These are phyloP conservation scores for Scaptomyza cyrtandrae DNA, from an alignment of 2,888 invertebrate species.

Conservation along the genomic window DNA sequence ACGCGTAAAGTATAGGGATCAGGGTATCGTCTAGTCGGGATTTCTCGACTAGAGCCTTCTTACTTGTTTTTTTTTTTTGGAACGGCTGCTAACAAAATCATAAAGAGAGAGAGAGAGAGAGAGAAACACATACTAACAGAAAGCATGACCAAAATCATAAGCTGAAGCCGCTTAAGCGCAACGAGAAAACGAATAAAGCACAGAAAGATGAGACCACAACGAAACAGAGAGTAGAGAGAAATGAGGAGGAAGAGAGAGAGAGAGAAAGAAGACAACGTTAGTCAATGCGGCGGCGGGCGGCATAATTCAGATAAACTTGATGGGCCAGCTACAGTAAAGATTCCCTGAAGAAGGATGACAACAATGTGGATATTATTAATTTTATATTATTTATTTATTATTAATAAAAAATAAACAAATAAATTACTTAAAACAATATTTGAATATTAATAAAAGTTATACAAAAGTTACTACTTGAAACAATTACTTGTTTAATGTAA, in stretches of 20 bases:
- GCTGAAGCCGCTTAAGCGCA: constrained; percentile 39
- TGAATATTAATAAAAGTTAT: no score
- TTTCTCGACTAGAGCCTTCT: no score
- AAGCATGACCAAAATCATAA: constrained; percentile 58
- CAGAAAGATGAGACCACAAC: constrained; percentile 52
- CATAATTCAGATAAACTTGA: constrained; percentile 71
- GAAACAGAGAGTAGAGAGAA: constrained; percentile 16
- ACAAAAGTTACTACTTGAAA: no score
- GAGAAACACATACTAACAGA: constrained; percentile 8
- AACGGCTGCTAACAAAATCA: constrained; percentile 60
- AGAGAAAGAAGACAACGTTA: constrained; percentile 4
- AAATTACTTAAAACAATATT: no score
- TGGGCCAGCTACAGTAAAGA: constrained; percentile 43
- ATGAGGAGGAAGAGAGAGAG: neutral
- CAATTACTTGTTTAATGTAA: no score
- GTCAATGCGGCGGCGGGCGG: constrained; percentile 52
- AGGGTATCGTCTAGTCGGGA: no score
- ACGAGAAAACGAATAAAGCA: constrained; percentile 46
- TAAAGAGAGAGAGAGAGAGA: constrained; percentile 29
- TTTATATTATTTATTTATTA: no score
- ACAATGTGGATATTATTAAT: no score
- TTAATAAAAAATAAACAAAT: no score
- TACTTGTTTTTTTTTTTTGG: constrained; percentile 39
- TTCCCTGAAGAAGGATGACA: neutral
- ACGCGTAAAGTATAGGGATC: no score